Conservation (phyloP, 2,888 invertebrate genomes). For the Acronicta aceris region DNA sequence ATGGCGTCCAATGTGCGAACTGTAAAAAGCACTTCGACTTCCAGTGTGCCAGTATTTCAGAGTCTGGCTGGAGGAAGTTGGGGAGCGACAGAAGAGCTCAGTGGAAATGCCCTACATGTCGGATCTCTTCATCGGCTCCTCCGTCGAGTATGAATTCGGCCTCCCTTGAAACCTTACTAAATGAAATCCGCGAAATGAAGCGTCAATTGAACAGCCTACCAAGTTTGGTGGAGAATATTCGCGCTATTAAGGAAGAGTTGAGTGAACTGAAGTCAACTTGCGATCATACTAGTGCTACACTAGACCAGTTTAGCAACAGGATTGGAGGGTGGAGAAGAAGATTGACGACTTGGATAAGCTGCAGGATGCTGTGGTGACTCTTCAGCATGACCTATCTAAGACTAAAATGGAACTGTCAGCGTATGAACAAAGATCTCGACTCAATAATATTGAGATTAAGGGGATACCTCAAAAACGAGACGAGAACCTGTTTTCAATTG, state of each 20-base stretch:
- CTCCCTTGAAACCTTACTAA: not conserved
- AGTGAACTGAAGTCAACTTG: not conserved
- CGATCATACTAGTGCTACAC: too few species aligned
- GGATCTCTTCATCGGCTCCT: not conserved
- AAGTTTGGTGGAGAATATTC: not conserved
- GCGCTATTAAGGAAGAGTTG: constrained; percentile 2
- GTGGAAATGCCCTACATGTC: not conserved
- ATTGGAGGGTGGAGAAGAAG: not conserved
- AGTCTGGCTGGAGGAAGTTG: constrained; percentile 5
- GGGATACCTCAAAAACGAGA: not conserved
- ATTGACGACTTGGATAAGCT: not conserved
- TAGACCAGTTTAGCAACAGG: not conserved
- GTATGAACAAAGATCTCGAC: constrained; percentile 3
- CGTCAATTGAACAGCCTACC: not conserved
- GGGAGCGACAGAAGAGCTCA: too few species aligned
- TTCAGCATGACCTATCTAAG: not conserved
- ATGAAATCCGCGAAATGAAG: constrained; percentile 6
- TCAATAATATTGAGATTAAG: constrained; percentile 8
- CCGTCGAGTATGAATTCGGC: not conserved
- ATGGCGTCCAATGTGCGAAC: not conserved
- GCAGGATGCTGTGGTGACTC: not conserved
- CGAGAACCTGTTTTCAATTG: constrained; percentile 3
- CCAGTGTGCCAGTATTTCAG: not conserved
- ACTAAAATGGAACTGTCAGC: not conserved
- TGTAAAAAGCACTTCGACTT: not conserved